These are phyloP conservation scores for Cremastinae sp. DNA, from an alignment of 2,888 invertebrate genomes.

Conservation along the genomic window DNA sequence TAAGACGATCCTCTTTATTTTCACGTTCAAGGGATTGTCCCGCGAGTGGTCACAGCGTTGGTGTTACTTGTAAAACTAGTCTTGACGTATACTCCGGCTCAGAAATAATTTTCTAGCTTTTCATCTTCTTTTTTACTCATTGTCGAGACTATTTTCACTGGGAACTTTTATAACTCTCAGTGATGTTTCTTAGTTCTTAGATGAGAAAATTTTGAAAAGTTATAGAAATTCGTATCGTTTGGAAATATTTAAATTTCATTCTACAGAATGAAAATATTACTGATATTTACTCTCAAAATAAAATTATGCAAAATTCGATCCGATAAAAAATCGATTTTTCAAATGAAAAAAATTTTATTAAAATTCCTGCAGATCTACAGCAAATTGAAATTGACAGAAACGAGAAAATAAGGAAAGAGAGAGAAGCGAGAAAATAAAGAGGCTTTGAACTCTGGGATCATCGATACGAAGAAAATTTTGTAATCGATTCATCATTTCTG, in stretches of 20 bases:
- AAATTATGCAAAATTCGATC: no score
- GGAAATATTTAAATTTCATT: no score
- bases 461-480: constrained; percentile 3
- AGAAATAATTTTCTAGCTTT: constrained; percentile 26
- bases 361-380: constrained; percentile 25
- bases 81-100: constrained; percentile 23
- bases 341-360: constrained; percentile 23
- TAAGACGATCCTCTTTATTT: constrained; percentile 57
- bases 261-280: no score
- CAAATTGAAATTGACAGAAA: constrained; percentile 38
- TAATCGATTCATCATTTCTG: constrained; percentile 23
- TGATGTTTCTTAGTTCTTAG: no score
- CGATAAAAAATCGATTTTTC: no score
- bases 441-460: constrained; percentile 33
- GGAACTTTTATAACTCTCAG: no score
- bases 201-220: no score
- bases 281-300: no score
- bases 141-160: no score
- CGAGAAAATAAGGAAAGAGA: not conserved
- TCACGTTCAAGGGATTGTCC: constrained; percentile 35
- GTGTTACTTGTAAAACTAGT: constrained; percentile 51
- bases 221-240: no score
- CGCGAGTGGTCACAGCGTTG: constrained; percentile 1
- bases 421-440: not conserved
- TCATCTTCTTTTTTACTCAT: no score